Base-by-base conservation (phyloP, 2,888 invertebrate genomes). In the Lasius platythorax region DNA sequence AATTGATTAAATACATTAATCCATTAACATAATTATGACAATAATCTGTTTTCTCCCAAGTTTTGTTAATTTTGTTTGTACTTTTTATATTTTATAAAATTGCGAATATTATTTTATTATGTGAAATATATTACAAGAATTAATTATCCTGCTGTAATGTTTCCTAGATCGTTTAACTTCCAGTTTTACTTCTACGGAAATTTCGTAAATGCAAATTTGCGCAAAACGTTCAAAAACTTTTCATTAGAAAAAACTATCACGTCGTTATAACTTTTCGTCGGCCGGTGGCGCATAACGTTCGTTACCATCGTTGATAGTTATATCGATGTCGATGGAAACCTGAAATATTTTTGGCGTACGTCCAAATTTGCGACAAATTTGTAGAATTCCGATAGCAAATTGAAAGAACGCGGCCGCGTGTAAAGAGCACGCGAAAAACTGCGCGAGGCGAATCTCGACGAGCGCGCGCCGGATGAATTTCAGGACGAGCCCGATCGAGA, bases 221-320 rank as follows among this genome's bases (percentile, higher is more conserved):
- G 12, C 33, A 11, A 37, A 61, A 61, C 72, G 23, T 46, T 61
- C 33, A 18, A 43, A 30, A 72, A 73, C 61, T 81, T 72, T 79
- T 61, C 79, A 72, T 28, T 61, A 28, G 33, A 72, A 33, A 66
- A 40, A 70, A 28, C 12, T 18, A 3, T 61, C 61, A 37, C 46
- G 58, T 72, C 61, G 79, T 73, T 72, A 72, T 72, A 81, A 81
- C 73, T 63, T 79, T 70, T 37, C 15, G 40, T 43, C 73, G 33
- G 23, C 15, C 46, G n/a, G 18, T 18, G 28, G 28, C 33, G 18
- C n/a, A 43, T 37, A 72, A 73, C 72, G 23, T 58, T 79, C 46
- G 72, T 72, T 61, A 73, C 8, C 43, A 58, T 5, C 33, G 43
- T n/a, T 23, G 70, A 46, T 68, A 43, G 56, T 76, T 53, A 40